phyloP scores from a whole-genome alignment of 2,113 vertebrate genomes.

The Saccopteryx bilineata region DNA sequence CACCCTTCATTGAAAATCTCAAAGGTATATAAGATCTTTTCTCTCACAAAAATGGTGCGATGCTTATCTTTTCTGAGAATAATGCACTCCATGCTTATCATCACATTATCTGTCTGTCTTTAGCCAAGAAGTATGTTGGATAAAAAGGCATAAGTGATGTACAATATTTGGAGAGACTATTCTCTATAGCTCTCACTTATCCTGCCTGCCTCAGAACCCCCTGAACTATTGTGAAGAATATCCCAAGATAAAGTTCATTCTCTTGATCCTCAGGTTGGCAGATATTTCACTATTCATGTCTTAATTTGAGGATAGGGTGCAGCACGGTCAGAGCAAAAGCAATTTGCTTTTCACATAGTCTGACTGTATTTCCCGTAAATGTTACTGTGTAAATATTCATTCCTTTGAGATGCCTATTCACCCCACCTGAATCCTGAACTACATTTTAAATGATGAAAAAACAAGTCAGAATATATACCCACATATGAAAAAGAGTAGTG shows the following conservation, averaged over 20 bases:
- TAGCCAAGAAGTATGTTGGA: not conserved
- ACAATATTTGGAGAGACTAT: constrained; percentile 5
- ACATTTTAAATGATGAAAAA: constrained; percentile 17
- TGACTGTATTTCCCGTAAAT: not conserved
- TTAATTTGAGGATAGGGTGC: not conserved
- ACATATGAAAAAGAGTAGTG: not conserved
- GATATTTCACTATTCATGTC: not conserved
- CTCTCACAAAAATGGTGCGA: constrained; percentile 35
- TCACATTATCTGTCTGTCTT: not conserved
- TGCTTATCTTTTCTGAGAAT: constrained; percentile 63
- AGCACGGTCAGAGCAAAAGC: not conserved
- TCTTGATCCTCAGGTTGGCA: not conserved
- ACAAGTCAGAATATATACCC: not conserved
- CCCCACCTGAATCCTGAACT: constrained; percentile 8
- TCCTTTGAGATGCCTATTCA: not conserved
- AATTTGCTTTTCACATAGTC: not conserved
- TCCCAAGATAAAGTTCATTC: constrained; percentile 16
- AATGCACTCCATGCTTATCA: not conserved
- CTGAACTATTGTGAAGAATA: not conserved
- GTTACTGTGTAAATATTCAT: not conserved
- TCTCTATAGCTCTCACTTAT: not conserved
- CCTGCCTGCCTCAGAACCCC: not conserved
- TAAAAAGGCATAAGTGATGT: not conserved
- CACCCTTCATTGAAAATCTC: constrained; percentile 45
- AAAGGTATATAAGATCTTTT: constrained; percentile 55